Conservation (phyloP, 2,113 vertebrate genomes). For the Ageneiosus marmoratus region DNA sequence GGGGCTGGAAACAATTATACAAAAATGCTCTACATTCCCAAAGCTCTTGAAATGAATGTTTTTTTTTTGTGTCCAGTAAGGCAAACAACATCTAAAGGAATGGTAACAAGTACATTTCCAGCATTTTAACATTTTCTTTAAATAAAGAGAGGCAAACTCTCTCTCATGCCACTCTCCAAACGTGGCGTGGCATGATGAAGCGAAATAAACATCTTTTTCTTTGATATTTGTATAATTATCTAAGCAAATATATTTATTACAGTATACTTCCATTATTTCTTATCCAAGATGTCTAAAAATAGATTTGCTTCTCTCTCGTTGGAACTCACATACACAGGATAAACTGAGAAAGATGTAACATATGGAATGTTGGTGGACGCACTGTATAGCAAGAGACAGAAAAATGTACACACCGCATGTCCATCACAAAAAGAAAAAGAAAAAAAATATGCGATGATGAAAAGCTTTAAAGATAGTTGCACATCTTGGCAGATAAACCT, state of each 20-base stretch:
- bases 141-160: constrained; percentile 77
- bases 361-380: constrained; percentile 75
- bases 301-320: constrained; percentile 34
- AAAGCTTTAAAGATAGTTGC: constrained; percentile 57
- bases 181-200: background rate
- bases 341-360: constrained; percentile 34
- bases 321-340: constrained; percentile 43
- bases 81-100: constrained; percentile 90
- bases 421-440: constrained; percentile 53
- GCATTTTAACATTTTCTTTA: constrained; percentile 77
- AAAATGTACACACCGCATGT: constrained; percentile 35
- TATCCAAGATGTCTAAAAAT: constrained; percentile 52
- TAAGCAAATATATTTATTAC: constrained; percentile 38
- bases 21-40: constrained; percentile 85
- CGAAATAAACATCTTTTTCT: constrained; percentile 25
- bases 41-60: constrained; percentile 79
- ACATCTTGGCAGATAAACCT: constrained; percentile 65
- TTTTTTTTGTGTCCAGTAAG: constrained; percentile 80
- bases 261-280: constrained; percentile 27
- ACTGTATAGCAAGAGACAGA: constrained; percentile 28
- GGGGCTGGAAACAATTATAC: background rate
- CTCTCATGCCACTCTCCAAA: constrained; percentile 54
- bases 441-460: constrained; percentile 61
- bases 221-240: constrained; percentile 30
- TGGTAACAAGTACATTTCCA: constrained; percentile 86